Evolutionary conservation across 2,113 vertebrate genomes (phyloP).

Genomic region (Scomber japonicus): DNA sequence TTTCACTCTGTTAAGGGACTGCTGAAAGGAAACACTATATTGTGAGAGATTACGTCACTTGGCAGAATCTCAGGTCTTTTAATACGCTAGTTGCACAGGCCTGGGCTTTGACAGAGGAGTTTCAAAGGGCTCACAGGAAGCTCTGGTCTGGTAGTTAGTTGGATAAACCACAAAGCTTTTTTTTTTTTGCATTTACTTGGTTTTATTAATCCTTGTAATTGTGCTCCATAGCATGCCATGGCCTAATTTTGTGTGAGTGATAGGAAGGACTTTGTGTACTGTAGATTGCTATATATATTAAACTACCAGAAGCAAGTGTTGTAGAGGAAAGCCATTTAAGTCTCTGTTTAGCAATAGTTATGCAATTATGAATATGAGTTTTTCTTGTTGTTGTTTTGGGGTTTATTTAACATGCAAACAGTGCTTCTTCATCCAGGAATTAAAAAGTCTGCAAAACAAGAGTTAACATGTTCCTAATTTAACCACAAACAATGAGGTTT

Average conservation of each 20-base stretch:
- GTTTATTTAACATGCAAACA: no score
- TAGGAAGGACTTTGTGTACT: background rate
- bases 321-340: no score
- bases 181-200: background rate
- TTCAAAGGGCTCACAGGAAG: slow-evolving; percentile 9
- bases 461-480: no score
- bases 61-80: slow-evolving; percentile 17
- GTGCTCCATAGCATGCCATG: slow-evolving; percentile 23
- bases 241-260: slow-evolving; percentile 29
- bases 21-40: slow-evolving; percentile 28
- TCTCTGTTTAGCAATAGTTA: no score
- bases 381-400: no score
- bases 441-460: no score
- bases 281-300: background rate
- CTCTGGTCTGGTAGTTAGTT: slow-evolving; percentile 16
- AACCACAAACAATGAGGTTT: no score
- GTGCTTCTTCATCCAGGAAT: no score
- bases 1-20: background rate
- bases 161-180: slow-evolving; percentile 23
- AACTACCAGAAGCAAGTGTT: background rate
- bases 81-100: background rate
- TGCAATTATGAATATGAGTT: no score
- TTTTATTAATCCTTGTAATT: slow-evolving; percentile 55
- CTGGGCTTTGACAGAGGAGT: background rate
- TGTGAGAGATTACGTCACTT: slow-evolving; percentile 31